These are phyloP conservation scores for Lithobius niger DNA, from an alignment of 1,140 invertebrate species.

Conservation along the genomic window DNA sequence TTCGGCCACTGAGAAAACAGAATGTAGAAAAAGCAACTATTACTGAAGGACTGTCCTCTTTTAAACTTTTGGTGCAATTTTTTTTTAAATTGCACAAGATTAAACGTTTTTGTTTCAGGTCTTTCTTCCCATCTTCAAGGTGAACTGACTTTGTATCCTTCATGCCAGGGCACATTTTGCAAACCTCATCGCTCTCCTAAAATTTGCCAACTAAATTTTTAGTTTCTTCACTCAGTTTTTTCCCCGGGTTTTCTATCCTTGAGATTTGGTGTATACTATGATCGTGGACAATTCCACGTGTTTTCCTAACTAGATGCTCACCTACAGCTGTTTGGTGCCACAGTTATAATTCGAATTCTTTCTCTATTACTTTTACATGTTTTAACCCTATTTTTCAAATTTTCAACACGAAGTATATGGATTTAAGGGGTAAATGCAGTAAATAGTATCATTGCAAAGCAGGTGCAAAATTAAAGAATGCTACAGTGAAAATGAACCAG, in stretches of 20 bases:
- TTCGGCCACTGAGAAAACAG: background rate
- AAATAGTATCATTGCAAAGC: too few relatives aligned
- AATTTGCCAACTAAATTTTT: background rate
- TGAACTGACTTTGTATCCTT: background rate
- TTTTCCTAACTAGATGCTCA: background rate
- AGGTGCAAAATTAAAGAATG: too few relatives aligned
- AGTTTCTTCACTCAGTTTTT: background rate
- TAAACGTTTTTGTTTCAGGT: background rate
- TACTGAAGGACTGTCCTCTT: background rate
- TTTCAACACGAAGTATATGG: background rate
- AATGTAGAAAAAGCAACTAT: background rate
- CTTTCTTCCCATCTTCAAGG: background rate
- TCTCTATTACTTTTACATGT: background rate
- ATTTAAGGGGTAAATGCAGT: too few relatives aligned
- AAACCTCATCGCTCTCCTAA: background rate
- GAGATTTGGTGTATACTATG: background rate
- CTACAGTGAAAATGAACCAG: too few relatives aligned
- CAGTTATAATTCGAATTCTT: background rate
- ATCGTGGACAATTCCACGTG: background rate
- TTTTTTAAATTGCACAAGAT: background rate
- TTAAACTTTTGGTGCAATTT: background rate
- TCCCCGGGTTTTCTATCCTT: background rate
- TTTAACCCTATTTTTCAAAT: background rate
- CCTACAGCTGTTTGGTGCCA: background rate
- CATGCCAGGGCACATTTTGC: background rate